These are phyloP conservation scores for Pangasius larnaudii DNA, from an alignment of 2,797 vertebrate genomes.

Conservation along the genomic window DNA sequence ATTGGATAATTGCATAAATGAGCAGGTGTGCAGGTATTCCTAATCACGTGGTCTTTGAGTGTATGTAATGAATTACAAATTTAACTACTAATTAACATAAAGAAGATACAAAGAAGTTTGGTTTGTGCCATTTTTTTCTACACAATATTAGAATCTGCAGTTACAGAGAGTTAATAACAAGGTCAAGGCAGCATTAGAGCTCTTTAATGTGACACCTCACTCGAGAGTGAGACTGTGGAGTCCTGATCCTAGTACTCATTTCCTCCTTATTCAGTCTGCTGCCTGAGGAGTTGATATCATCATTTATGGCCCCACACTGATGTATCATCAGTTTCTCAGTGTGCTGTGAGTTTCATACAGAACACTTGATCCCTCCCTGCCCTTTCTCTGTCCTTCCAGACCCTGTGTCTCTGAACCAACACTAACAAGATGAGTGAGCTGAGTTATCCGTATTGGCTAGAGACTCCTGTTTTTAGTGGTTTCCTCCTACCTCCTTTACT, in stretches of 20 bases:
- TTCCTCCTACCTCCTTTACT: background rate
- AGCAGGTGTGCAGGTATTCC: background rate
- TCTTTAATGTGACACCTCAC: slow-evolving; percentile 37
- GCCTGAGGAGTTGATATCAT: slow-evolving; percentile 39
- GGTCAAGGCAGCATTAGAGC: slow-evolving; percentile 34
- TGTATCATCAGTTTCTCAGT: slow-evolving; percentile 46
- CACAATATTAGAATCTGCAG: background rate
- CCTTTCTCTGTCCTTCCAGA: slow-evolving; percentile 55
- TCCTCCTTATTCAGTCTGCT: slow-evolving; percentile 43
- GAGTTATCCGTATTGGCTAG: slow-evolving; percentile 40
- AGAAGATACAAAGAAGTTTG: background rate
- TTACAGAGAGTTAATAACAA: slow-evolving; percentile 23
- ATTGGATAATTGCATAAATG: background rate
- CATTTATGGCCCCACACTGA: slow-evolving; percentile 49
- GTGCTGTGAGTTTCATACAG: slow-evolving; percentile 36
- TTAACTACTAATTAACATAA: background rate
- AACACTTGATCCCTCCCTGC: slow-evolving; percentile 51
- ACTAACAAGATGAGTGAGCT: slow-evolving; percentile 54
- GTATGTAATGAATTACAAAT: background rate
- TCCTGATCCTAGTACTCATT: slow-evolving; percentile 24
- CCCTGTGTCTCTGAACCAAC: slow-evolving; percentile 62
- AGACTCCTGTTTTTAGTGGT: slow-evolving; percentile 22
- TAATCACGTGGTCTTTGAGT: background rate
- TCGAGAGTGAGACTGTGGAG: slow-evolving; percentile 10
- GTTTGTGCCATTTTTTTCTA: background rate